Base-by-base conservation (phyloP, 92 coral and sea anemone genomes). In the Nematostella vectensis region DNA sequence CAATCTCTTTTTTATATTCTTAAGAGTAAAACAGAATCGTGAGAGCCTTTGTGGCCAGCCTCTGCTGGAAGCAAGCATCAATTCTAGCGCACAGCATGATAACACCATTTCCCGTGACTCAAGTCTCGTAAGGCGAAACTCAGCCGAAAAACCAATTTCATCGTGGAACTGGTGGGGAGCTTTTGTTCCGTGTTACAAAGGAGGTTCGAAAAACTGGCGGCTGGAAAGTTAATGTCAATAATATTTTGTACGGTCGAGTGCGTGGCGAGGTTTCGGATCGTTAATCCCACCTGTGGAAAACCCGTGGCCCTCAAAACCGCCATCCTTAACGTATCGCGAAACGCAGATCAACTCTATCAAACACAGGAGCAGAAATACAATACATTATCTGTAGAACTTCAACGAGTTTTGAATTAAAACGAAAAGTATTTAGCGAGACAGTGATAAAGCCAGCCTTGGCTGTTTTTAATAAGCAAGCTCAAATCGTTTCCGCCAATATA, bases 401-500 rank as follows among this genome's bases (percentile, higher is more conserved):
- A 45, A 45, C 9, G 51, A 45, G 18, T 6, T 45, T 45, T 10
- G 4, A 11, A 6, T 22, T 19, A 22, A 45, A 17, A 4, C 51
- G 51, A 9, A 45, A 45, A 45, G 17, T 45, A 45, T 45, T 45
- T 45, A 9, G 23, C 51, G 21, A 45, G 51, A 9, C 4, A 4
- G 4, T 19, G 51, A 10, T 45, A 45, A 45, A 45, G 18, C 23
- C 18, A 45, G 11, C 4, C 9, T 19, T 22, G 12, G 51, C 17
- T 9, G 18, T 45, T 45, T 45, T 33, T 6, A 45, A 36, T 36
- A 6, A 45, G 21, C 51, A 19, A 6, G 59, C 58, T 50, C 31
- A 69, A 59, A 49, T 37, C 25, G 69, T 58, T 71, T 54, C 76
- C 69, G 69, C 76, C 60, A 55, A 61, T 36, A 49, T 50, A 45